Evolutionary conservation across 2,888 invertebrate species (phyloP), one percentile per base, ranked within the genome.

Genomic region (Acleris cristana): DNA sequence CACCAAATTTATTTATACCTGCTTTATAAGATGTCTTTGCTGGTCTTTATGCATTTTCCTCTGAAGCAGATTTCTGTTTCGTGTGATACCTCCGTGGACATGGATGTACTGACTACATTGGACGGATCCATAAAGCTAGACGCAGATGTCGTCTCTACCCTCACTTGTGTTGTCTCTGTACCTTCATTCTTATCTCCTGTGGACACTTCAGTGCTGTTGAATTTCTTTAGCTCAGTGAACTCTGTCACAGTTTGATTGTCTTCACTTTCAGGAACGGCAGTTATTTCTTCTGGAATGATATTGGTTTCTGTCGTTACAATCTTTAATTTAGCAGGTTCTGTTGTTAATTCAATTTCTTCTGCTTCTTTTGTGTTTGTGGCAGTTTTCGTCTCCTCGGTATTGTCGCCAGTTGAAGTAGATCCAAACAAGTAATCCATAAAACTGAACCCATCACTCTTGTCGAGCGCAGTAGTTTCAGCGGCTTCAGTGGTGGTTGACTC

Each of bases 41-140:
- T 91, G 45, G 94, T 94, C 89, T 97, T 97, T 71, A 97, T 95
- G 84, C 97, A 97, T 79, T 96, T 95, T 16, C 97, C 97, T 81
- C 96, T 95, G 84, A 96, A 97, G 81, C 97, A 97, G 71, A 97
- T 97, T 89, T 97, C 97, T 45, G 97, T 97, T 94, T 97, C 97
- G 74, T 97, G 96, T 16, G 97, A 96, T 53, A 96, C 93, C 84
- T 96, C 96, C 21, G 97, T 97, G 3, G 96, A 96, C 79, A 96
- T 96, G 2, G 96, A 96, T 0, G 97, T 97, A 73, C 95, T 94
- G 10, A 96, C 85, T 7, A 95, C 87, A 69, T 93, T 92, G 14
- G 91, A 87, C 72, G 94, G 88, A 83, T 92, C 91, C 93, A 94
- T 86, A 79, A 89, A 88, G 73, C 89, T 82, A 68, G 91, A 90